Evolutionary conservation across 2,888 invertebrate genomes (phyloP), one percentile per base, ranked within the genome.

Genomic region (Cephus pygmeus): DNA sequence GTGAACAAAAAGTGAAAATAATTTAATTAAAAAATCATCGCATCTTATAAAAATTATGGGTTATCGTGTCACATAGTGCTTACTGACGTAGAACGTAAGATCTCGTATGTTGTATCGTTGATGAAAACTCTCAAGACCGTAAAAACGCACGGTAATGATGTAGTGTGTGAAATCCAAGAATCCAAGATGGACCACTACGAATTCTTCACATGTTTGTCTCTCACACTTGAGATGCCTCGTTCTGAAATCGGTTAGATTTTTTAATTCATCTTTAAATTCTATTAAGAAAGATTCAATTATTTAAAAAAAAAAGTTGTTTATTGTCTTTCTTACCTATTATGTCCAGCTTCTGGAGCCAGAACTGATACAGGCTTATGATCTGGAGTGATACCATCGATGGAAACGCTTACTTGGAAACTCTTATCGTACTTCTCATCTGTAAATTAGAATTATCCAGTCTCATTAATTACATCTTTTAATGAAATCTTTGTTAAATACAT

Each of bases 391-490:
- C 97, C 97, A 83, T 97, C 96, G 87, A 98, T 95, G 34, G 95
- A 94, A 87, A 98, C 96, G 89, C 96, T 96, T 77, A 98, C 94
- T 91, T 96, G 95, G 90, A 98, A 98, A 88, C 95, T 96, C 92
- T 97, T 97, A 90, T 97, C 97, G 88, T 98, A 97, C 87, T 95
- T 96, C 91, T 98, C 97, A 91, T 97, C 98, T 98, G 92, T 78
- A 94, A 84, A 73, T 79, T 56, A 56, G 40, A 73, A 69, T 69
- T 73, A 69, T 75, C 1, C 33, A 75, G 71, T 69, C 23, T 69
- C 69, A 73, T 73, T 75, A 31, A 73, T n/a, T 68, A 71, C 23
- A 23, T 56, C 9, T 56, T 9, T 56, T 6, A 56, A 79, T 69
- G 83, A 80, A 73, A 75, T 77, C 3, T 23, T 56, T 23, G 56